Evolutionary conservation across 2,797 vertebrate species (phyloP).

Genomic region (Pseudochirops corinnae): DNA sequence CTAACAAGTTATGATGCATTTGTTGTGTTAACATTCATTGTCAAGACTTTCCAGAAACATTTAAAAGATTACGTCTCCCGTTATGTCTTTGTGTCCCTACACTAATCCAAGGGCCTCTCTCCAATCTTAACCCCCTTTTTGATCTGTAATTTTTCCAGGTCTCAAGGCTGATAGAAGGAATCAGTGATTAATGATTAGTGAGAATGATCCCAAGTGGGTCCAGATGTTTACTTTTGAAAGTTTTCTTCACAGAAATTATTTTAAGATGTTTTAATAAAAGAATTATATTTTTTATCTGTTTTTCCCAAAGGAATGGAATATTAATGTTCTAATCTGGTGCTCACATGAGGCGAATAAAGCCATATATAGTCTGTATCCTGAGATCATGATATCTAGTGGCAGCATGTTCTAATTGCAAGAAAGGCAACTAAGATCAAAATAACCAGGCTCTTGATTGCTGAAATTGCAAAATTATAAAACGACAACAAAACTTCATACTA

Average conservation of each 20-base stretch:
- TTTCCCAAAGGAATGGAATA: background rate
- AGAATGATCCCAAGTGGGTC: background rate
- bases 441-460: conserved; percentile 28
- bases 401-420: conserved; percentile 49
- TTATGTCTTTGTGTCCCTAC: background rate
- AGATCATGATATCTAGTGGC: conserved; percentile 26
- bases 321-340: conserved; percentile 54
- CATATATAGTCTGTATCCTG: conserved; percentile 20
- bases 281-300: conserved; percentile 48
- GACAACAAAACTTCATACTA: conserved; percentile 19
- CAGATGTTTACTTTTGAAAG: background rate
- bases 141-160: conserved; percentile 24
- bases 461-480: conserved; percentile 22
- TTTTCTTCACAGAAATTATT: conserved; percentile 1
- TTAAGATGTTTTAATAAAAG: background rate
- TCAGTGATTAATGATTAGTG: background rate
- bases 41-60: background rate
- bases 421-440: conserved; percentile 31
- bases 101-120: background rate
- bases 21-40: background rate
- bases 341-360: background rate
- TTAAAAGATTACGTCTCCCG: background rate
- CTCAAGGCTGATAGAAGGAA: conserved; percentile 6
- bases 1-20: background rate
- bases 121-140: background rate